Conservation (phyloP, 2,797 vertebrate species). For the Sparus aurata region DNA sequence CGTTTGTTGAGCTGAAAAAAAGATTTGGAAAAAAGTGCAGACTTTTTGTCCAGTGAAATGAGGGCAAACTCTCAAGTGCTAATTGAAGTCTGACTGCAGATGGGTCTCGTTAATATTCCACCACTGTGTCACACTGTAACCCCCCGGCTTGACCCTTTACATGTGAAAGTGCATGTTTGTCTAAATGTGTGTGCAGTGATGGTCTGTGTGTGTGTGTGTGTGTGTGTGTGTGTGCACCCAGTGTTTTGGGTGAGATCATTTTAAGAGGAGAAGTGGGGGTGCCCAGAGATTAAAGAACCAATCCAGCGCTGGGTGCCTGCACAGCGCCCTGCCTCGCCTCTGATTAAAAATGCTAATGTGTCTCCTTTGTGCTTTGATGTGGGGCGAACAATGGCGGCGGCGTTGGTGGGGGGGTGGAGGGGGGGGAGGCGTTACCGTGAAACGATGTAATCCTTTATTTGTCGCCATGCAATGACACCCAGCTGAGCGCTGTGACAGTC, state of each 20-base stretch:
- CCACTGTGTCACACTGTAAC: slow-evolving; percentile 64
- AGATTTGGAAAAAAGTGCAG: slow-evolving; percentile 51
- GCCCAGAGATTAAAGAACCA: slow-evolving; percentile 79
- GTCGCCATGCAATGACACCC: slow-evolving; percentile 91
- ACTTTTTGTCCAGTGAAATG: slow-evolving; percentile 67
- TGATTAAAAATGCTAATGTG: slow-evolving; percentile 96
- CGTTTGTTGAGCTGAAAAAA: slow-evolving; percentile 44
- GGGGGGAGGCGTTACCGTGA: slow-evolving; percentile 82
- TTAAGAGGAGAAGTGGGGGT: slow-evolving; percentile 48
- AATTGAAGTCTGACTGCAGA: slow-evolving; percentile 80
- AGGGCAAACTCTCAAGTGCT: slow-evolving; percentile 73
- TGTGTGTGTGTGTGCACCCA: slow-evolving; percentile 15
- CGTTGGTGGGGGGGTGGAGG: slow-evolving; percentile 68
- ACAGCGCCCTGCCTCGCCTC: slow-evolving; percentile 80
- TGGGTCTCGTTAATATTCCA: slow-evolving; percentile 79
- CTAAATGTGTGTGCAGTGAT: slow-evolving; percentile 38
- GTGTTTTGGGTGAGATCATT: slow-evolving; percentile 58
- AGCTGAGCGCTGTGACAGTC: slow-evolving; percentile 93
- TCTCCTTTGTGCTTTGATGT: slow-evolving; percentile 92
- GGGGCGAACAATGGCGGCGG: slow-evolving; percentile 88
- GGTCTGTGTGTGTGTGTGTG: slow-evolving; percentile 15
- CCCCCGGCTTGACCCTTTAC: slow-evolving; percentile 57
- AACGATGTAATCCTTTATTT: slow-evolving; percentile 94
- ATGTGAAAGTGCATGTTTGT: slow-evolving; percentile 50
- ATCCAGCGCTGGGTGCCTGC: slow-evolving; percentile 68